Base-by-base conservation (phyloP, 2,888 invertebrate species). In the Xestobium rufovillosum region DNA sequence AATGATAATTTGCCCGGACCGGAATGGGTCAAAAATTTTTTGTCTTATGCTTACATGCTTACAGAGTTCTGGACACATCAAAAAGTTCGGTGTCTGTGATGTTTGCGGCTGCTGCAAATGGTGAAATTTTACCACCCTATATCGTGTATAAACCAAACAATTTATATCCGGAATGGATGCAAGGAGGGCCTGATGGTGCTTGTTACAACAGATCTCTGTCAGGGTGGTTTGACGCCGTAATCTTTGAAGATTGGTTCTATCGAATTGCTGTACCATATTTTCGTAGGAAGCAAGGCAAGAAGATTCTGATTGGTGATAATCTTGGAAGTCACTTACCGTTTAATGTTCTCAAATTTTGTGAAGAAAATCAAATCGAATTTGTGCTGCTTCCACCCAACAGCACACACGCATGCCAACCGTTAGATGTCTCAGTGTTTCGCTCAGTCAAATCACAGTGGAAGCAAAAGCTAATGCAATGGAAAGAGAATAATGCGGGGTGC, bases 211-310 rank as follows among this genome's bases (percentile, higher is more conserved):
- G 51, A 14, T 46, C 45, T 8, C 39, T 43, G 36, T 44, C 42
- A 34, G 59, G 57, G 2, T 60, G 58, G 59, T 56, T 60, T 42
- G 52, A 56, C 32, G 12, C 23, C 8, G n/a, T 9, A 9, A 23
- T 23, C 12, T 49, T 45, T 33, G 41, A 48, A 39, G 44, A 49
- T 32, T 48, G 46, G 46, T 48, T 49, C 16, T 30, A 33, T 15
- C 26, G 49, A 8, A 14, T 37, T 6, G 34, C 45, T 16, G 15
- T 60, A 14, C 47, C 50, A 14, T 41, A 42, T 39, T 33, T 48
- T 10, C 39, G 44, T 37, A 41, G 45, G 34, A 32, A 39, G 25
- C 27, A 12, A 10, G 53, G 52, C 4, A 41, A 12, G 10, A 54
- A n/a, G n/a, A n/a, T n/a, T n/a, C n/a, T n/a, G n/a, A n/a, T n/a